Base-by-base conservation (phyloP, 2,888 invertebrate genomes). In the Trachelus iudaicus region DNA sequence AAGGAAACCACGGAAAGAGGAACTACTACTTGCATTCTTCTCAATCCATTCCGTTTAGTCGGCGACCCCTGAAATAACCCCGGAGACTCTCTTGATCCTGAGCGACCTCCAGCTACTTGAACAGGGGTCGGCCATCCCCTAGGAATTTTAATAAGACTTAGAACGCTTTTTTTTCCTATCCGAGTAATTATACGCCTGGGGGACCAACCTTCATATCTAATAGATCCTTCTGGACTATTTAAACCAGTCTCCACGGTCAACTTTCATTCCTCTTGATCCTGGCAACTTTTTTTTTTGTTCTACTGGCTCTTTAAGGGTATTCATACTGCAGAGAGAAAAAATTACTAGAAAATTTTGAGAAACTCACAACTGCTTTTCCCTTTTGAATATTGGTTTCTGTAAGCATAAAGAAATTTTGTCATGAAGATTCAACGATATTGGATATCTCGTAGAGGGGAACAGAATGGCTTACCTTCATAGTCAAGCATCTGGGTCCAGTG, bases 71-170 rank as follows among this genome's bases (percentile, higher is more conserved):
- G 56, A 56, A 56, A 56, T 56, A 56, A 56, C 56, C 56, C 23
- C 56, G 56, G 56, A 56, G 23, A 56, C 56, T 23, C 23, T 15
- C 23, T 23, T 56, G 56, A 23, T 56, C 23, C 56, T 56, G 6
- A 23, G 56, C 9, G 9, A 6, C 56, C 23, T 56, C 9, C 56
- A 56, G 56, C 56, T 56, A 23, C 23, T 56, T 56, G 23, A 56
- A 56, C 56, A 23, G 56, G 9, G 23, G 23, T 4, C 9, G 6
- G 23, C 56, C 23, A 9, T 56, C 56, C 56, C 56, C 9, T 23
- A 31, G 71, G 71, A 71, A 71, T 71, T 71, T 71, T 71, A 71
- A 71, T 71, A 71, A 34, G 71, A 71, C 71, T 71, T 34, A 31
- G 33, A 71, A 23, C 23, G 23, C 23, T 56, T 56, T 56, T 56